These are phyloP conservation scores for Cyanocitta stelleri DNA, from an alignment of 2,113 vertebrate genomes.

Conservation along the genomic window DNA sequence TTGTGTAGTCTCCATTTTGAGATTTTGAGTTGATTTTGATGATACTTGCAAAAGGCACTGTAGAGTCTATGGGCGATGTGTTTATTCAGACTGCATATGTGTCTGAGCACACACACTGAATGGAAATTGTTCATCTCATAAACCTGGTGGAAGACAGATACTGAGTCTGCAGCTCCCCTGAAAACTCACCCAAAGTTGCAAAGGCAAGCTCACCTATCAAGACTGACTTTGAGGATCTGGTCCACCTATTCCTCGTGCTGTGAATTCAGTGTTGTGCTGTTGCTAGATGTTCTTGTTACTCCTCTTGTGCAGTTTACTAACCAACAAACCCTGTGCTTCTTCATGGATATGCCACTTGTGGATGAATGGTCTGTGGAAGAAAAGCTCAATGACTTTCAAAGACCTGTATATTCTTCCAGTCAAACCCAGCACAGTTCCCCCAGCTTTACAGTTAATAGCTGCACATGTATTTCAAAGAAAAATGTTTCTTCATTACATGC, in stretches of 20 bases:
- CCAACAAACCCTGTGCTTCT: background rate
- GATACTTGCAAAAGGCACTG: background rate
- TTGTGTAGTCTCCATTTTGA: background rate
- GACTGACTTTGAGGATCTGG: background rate
- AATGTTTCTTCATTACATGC: background rate
- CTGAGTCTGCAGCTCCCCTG: background rate
- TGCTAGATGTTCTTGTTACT: background rate
- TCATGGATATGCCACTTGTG: background rate
- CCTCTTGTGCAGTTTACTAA: background rate
- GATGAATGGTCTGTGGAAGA: background rate
- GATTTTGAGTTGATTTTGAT: background rate
- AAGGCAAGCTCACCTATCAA: background rate
- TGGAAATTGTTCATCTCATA: background rate
- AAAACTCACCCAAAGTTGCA: background rate
- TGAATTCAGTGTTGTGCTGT: background rate
- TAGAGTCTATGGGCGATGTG: background rate
- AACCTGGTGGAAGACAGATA: background rate
- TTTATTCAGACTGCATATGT: background rate
- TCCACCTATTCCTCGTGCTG: background rate
- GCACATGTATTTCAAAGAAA: background rate
- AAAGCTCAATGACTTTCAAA: background rate
- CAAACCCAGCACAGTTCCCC: background rate
- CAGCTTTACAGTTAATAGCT: background rate
- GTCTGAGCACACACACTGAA: background rate
- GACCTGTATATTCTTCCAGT: background rate